Conservation (phyloP, 2,888 invertebrate species). For the Idaea biselata region DNA sequence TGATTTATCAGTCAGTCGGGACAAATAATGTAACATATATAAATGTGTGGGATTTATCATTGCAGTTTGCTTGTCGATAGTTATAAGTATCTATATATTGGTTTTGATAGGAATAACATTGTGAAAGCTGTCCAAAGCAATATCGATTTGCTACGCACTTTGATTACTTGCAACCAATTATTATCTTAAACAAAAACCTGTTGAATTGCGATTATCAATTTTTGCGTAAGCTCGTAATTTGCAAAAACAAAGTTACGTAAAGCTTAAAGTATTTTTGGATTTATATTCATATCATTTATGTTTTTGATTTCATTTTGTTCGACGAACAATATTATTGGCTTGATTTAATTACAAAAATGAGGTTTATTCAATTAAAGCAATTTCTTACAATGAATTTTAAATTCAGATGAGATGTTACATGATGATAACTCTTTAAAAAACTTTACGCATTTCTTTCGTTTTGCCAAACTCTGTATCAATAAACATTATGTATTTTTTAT, state of each 20-base stretch:
- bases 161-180: constrained; percentile 31
- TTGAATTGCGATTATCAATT: constrained; percentile 23
- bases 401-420: no score
- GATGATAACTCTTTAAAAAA: no score
- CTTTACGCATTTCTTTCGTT: no score
- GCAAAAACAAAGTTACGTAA: constrained; percentile 23
- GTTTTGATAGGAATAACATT: not conserved
- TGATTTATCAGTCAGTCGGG: no score
- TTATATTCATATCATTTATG: not conserved
- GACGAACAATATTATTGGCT: not conserved
- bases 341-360: not conserved
- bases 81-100: no score
- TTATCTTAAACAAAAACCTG: constrained; percentile 30
- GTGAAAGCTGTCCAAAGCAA: not conserved
- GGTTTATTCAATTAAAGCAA: no score
- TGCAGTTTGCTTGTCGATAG: no score
- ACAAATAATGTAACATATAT: no score
- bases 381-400: no score
- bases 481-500: no score
- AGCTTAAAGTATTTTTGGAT: constrained; percentile 4
- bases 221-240: constrained; percentile 38
- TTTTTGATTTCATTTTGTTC: not conserved
- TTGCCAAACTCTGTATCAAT: no score
- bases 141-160: constrained; percentile 5
- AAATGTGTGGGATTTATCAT: no score